Conservation (phyloP, 2,888 invertebrate genomes). For the Poecilus cupreus region DNA sequence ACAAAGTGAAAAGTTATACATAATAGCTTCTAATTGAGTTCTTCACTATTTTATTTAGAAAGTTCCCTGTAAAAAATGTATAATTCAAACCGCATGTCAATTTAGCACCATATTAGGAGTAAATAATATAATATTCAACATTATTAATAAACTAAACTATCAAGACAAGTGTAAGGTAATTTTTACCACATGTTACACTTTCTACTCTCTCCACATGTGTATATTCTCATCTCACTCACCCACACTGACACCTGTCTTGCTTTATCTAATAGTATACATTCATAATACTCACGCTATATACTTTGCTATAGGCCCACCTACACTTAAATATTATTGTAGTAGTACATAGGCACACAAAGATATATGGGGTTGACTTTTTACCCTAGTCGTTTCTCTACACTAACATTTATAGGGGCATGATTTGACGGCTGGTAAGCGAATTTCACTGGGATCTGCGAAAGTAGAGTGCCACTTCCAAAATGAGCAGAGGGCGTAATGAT, state of each 20-base stretch:
- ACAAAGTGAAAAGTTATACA: neutral
- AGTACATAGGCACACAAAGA: too few relatives aligned
- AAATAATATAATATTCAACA: constrained; percentile 3
- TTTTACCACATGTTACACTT: constrained; percentile 23
- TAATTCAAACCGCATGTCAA: neutral
- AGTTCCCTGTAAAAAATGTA: neutral
- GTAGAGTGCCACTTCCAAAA: too few relatives aligned
- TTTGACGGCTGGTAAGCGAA: too few relatives aligned
- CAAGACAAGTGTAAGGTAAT: neutral
- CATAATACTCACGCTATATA: neutral
- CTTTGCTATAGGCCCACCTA: neutral
- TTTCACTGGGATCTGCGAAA: too few relatives aligned
- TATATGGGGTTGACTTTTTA: too few relatives aligned
- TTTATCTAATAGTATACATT: neutral
- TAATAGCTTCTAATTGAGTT: neutral
- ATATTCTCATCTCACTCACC: neutral
- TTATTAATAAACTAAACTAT: neutral
- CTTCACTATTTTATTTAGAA: neutral
- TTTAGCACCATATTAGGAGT: constrained; percentile 12
- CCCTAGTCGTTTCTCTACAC: too few relatives aligned
- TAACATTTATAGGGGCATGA: too few relatives aligned
- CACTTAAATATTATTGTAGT: neutral
- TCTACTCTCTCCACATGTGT: neutral
- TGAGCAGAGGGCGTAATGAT: too few relatives aligned
- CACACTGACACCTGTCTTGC: neutral